Evolutionary conservation across 2,113 vertebrate genomes (phyloP), one percentile per base, ranked within the genome.

Genomic region (Grammomys surdaster): DNA sequence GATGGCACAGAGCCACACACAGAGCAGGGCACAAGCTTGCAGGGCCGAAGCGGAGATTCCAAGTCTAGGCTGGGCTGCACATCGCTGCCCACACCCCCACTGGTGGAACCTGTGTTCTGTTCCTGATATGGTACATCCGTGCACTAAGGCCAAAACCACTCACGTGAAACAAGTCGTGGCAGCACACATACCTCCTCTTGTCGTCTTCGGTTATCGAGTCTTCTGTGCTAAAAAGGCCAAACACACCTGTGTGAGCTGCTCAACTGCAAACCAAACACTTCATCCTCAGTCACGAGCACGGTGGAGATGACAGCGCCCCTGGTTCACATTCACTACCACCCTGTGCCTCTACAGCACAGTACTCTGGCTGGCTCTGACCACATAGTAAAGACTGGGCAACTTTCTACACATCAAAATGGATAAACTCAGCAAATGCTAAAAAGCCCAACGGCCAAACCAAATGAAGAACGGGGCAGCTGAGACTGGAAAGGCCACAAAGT

Each of bases 131-230:
- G 54, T 63, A 93, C 82, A 58, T 65, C 48, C 56, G 19, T 19
- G n/a, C 36, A 7, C 7, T 11, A 7, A 0, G 16, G n/a, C 63
- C 89, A 73, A 82, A 92, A 63, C 36, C 24, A 78, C 7, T 91
- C 84, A 78, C 96, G 76, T 85, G 16, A 94, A 96, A 17, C n/a
- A 43, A 88, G 81, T 20, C 72, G 28, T 1, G 0, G 40, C 0
- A 56, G 7, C 95, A 89, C 46, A 98, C 98, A 6, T 98, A 99
- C 99, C 99, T 99, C 98, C 99, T 98, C 98, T 99, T 99, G 98
- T 99, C 99, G 97, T 99, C 99, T 93, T 99, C 99, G 91, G 98
- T 98, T 51, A 98, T 95, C 0, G 98, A 98, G 89, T 99, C 99
- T 98, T 99, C 99, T 98, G 99, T 98, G 98, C 99, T 99, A 98